phyloP scores from a whole-genome alignment of 2,113 vertebrate species.

The Ptyas mucosa region DNA sequence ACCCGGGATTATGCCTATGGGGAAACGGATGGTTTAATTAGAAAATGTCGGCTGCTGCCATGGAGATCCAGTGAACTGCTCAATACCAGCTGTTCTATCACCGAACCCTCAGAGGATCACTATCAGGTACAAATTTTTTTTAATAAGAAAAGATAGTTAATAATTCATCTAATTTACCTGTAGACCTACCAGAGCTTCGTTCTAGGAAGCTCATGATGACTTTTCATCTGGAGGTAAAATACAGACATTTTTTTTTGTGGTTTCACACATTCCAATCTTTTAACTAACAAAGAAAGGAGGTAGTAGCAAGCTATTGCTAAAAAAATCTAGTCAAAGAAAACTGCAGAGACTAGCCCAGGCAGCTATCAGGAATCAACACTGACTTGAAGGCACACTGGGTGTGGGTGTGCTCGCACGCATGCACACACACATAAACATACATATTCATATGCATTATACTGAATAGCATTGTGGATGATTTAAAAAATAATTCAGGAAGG shows the following conservation, averaged over 20 bases:
- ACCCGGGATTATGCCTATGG: slow-evolving; percentile 89
- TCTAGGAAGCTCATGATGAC: not conserved
- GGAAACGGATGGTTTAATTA: slow-evolving; percentile 77
- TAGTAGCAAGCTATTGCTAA: not conserved
- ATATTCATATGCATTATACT: not conserved
- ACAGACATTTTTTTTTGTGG: not conserved
- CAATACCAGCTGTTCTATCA: slow-evolving; percentile 67
- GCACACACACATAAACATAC: not conserved
- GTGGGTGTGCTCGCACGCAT: not conserved
- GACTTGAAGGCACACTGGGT: not conserved
- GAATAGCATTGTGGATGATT: not conserved
- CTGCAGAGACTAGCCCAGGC: not conserved
- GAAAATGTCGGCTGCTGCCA: slow-evolving; percentile 83
- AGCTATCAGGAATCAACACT: not conserved
- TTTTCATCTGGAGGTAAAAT: not conserved
- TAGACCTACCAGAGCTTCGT: not conserved
- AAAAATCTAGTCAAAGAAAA: not conserved
- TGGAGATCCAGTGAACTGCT: slow-evolving; percentile 76
- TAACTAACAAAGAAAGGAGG: not conserved
- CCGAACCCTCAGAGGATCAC: slow-evolving; percentile 79
- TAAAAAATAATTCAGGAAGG: not conserved
- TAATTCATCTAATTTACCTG: not conserved
- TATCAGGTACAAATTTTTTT: slow-evolving; percentile 77
- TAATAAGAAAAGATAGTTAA: fast-evolving
- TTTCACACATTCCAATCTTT: not conserved